Conservation (phyloP, 2,113 vertebrate genomes). For the Tupaia tana region DNA sequence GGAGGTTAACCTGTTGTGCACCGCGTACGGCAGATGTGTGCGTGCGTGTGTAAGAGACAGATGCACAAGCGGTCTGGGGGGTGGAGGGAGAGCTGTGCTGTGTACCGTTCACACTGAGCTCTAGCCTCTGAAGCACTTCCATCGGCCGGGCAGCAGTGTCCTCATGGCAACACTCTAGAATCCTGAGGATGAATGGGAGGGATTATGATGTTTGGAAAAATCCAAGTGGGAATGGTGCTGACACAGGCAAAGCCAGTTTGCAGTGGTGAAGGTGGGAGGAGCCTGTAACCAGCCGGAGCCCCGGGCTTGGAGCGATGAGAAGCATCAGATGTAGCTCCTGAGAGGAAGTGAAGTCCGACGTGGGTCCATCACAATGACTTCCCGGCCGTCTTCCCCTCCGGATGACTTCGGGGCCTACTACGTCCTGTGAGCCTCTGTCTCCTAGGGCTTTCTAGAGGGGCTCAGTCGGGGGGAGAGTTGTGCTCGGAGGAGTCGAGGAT, state of each 20-base stretch:
- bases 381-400: neutral
- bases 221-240: slow-evolving; percentile 44
- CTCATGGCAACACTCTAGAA: slow-evolving; percentile 66
- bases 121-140: neutral
- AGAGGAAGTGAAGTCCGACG: neutral
- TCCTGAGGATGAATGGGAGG: slow-evolving; percentile 21
- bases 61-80: neutral
- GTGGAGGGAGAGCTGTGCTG: neutral
- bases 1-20: neutral
- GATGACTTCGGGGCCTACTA: slow-evolving; percentile 48
- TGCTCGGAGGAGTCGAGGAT: neutral
- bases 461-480: too few relatives aligned
- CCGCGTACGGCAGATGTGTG: neutral
- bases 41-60: neutral
- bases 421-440: slow-evolving; percentile 75
- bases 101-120: neutral
- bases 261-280: slow-evolving; percentile 15
- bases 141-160: slow-evolving; percentile 12
- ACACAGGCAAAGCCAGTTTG: slow-evolving; percentile 11
- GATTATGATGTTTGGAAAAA: slow-evolving; percentile 73
- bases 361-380: slow-evolving; percentile 60
- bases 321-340: neutral
- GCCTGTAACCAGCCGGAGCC: neutral
- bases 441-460: neutral
- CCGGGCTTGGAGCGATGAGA: slow-evolving; percentile 60